Percentiles rank a stretch among this genome's conserved stretches.
phyloP scores from a whole-genome alignment of 2,888 invertebrate species.

The Ophonus ardosiacus region DNA sequence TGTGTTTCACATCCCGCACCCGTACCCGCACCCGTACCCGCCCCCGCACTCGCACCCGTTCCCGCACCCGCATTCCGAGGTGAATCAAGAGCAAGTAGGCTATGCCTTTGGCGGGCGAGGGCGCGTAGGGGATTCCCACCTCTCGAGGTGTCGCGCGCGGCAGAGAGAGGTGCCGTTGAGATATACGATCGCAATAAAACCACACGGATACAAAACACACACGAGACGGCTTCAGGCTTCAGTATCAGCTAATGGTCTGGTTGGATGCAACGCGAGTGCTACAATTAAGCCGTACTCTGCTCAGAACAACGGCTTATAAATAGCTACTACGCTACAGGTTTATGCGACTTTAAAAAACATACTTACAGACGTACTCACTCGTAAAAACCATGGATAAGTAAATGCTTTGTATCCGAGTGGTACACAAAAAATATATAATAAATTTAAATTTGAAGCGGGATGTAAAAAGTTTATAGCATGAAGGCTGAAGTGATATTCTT shows the following conservation, averaged over 20 bases:
- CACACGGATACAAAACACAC: constrained; percentile 62
- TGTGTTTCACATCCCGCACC: constrained; percentile 11
- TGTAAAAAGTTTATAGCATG: constrained; percentile 37
- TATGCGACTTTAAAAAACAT: constrained; percentile 39
- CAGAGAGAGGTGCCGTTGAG: constrained; percentile 56
- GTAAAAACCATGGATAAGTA: constrained; percentile 27
- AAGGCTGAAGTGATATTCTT: constrained; percentile 10
- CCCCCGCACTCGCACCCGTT: neutral
- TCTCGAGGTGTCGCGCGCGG: constrained; percentile 9
- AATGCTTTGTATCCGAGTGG: constrained; percentile 21
- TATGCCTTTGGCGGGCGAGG: neutral
- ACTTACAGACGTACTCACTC: constrained; percentile 7
- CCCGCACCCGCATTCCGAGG: constrained; percentile 8
- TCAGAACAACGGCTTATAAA: constrained; percentile 33
- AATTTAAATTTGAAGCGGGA: constrained; percentile 43
- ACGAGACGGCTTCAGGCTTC: too few relatives aligned
- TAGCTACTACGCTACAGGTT: constrained; percentile 24
- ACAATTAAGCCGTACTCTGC: constrained; percentile 44
- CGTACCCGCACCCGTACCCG: constrained; percentile 26
- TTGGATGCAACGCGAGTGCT: constrained; percentile 25
- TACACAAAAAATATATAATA: constrained; percentile 23
- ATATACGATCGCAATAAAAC: constrained; percentile 65
- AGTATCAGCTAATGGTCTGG: constrained; percentile 49
- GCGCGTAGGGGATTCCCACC: neutral
- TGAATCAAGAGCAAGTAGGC: neutral